These are phyloP conservation scores for Coryphaenoides rupestris DNA, from an alignment of 2,113 vertebrate genomes.

Conservation along the genomic window DNA sequence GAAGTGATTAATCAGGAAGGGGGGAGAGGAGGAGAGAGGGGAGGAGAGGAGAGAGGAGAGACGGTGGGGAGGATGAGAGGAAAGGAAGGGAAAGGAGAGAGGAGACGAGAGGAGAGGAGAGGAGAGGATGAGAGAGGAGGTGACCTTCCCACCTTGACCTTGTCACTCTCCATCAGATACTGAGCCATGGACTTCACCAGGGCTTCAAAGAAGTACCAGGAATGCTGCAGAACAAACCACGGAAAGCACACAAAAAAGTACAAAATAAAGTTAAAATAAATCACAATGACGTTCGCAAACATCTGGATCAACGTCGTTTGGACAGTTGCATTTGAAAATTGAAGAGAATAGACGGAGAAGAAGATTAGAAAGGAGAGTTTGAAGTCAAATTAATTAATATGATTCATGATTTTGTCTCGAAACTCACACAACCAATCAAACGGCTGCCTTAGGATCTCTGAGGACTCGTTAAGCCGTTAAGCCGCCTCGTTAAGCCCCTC, in stretches of 20 bases:
- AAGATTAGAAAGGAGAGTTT: no score
- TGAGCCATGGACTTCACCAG: conserved; percentile 96
- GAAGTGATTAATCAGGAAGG: not conserved
- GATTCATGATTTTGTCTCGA: no score
- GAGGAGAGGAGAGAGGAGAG: not conserved
- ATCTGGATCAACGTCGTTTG: no score
- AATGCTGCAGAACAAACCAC: conserved; percentile 80
- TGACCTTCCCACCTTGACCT: conserved; percentile 85
- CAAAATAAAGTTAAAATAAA: not conserved
- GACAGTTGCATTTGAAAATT: no score
- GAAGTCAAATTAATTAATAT: no score
- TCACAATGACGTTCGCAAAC: not conserved
- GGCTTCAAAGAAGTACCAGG: conserved; percentile 97
- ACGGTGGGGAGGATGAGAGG: not conserved
- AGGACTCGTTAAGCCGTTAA: no score
- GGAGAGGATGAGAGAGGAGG: no score
- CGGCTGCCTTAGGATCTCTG: no score
- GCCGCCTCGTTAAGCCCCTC: no score
- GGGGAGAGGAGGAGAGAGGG: not conserved
- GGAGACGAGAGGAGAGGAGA: not conserved
- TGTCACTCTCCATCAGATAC: conserved; percentile 86
- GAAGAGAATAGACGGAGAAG: no score
- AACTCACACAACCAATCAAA: no score
- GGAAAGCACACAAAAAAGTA: conserved; percentile 2
- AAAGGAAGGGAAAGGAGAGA: not conserved